Evolutionary conservation across 2,113 vertebrate species (phyloP), one percentile per base, ranked within the genome.

Genomic region (Bufo gargarizans): DNA sequence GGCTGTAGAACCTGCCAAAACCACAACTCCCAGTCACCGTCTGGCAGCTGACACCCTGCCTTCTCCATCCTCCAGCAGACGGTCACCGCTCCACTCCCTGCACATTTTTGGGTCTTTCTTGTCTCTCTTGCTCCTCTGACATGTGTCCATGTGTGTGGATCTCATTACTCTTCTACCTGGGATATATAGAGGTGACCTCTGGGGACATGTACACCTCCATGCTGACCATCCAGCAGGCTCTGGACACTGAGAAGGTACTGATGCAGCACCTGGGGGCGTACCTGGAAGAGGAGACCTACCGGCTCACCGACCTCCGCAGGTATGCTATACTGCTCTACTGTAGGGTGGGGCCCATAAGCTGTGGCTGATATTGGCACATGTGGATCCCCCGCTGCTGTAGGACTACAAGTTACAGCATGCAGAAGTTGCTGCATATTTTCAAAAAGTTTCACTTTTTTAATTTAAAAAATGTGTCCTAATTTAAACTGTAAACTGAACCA

Each of bases 251-350:
- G 88, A 89, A 87, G 86, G 91, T 91, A 58, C 92, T 96, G 4
- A 92, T 96, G 4, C 90, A 89, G 87, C 50, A 91, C 72, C 87
- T 96, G 89, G 91, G 56, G 43, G 89, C 84, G 9, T 96, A 96
- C 58, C 92, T 96, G 19, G 92, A 95, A 10, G 86, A 90, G 6
- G 95, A 96, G 91, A 80, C 80, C 8, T 86, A 93, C 67, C 92
- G 96, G 89, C 94, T 96, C 33, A 61, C 91, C 2, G 95, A 95
- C 91, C 82, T 96, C 67, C 90, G 86, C 65, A 93, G 95, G 96
- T 96, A 91, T 93, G 93, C 6, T 0, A 13, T 83, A 49, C 53
- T 17, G 13, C 76, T 82, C 4, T 58, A 6, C 56, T 74, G 5
- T n/a, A 0, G 59, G 13, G 71, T 69, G 0, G 59, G 13, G 74